Percentiles rank a stretch among this genome's conserved stretches.
These are phyloP conservation scores for Corythoichthys haematopterus DNA, from an alignment of 2,113 vertebrate species.

Conservation along the genomic window DNA sequence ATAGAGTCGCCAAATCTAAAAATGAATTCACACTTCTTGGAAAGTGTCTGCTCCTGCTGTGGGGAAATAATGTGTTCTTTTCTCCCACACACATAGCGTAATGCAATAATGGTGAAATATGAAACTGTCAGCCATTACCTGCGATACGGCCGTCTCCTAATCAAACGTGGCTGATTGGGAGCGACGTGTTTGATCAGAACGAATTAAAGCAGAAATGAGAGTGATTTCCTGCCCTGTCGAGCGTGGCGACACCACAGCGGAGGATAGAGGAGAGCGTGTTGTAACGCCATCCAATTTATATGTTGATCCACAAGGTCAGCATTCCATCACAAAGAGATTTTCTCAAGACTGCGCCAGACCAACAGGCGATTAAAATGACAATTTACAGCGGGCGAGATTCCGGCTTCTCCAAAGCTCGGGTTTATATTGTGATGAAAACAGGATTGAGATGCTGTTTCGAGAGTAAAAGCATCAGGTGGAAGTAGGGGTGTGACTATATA, in stretches of 20 bases:
- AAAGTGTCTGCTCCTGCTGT: constrained; percentile 17
- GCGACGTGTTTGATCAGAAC: constrained; percentile 70
- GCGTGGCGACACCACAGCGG: constrained; percentile 40
- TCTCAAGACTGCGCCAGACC: constrained; percentile 6
- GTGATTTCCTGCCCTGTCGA: constrained; percentile 66
- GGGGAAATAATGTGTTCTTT: constrained; percentile 27
- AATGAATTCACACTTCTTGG: constrained; percentile 38
- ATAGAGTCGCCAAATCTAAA: constrained; percentile 53
- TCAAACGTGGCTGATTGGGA: constrained; percentile 66
- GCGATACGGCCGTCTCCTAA: constrained; percentile 60
- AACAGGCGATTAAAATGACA: constrained; percentile 31
- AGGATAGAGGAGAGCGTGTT: constrained; percentile 16
- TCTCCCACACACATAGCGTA: constrained; percentile 1
- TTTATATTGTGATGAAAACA: neutral
- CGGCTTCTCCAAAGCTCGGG: neutral
- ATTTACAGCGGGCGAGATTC: constrained; percentile 1
- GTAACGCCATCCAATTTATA: constrained; percentile 36
- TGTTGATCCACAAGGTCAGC: constrained; percentile 33
- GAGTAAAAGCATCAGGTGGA: constrained; percentile 2
- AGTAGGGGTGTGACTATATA: neutral
- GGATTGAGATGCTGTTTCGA: neutral
- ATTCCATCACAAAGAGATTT: constrained; percentile 30
- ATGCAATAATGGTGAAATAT: constrained; percentile 37
- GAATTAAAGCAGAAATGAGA: constrained; percentile 70
- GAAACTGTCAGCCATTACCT: constrained; percentile 57